These are phyloP conservation scores for Cygnus atratus DNA, from an alignment of 2,113 vertebrate genomes.

Conservation along the genomic window DNA sequence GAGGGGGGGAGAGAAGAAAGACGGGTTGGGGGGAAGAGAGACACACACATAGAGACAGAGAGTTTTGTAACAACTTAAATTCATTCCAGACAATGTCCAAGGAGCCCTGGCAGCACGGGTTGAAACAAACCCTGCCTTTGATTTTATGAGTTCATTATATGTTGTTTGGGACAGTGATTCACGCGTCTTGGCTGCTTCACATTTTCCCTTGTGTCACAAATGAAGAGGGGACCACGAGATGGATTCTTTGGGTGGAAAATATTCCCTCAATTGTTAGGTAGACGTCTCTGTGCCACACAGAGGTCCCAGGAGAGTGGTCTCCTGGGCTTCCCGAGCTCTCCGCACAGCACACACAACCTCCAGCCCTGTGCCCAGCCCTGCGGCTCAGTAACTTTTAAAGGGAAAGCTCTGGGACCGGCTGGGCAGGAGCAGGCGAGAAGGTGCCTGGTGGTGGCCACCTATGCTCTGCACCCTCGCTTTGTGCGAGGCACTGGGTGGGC, in stretches of 20 bases:
- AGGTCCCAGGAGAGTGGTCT: neutral
- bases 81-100: slow-evolving; percentile 72
- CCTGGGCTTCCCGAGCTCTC: neutral
- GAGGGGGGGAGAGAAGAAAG: neutral
- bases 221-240: slow-evolving; percentile 60
- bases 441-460: rapidly evolving
- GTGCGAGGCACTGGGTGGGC: neutral
- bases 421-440: neutral
- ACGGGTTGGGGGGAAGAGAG: neutral
- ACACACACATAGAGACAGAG: neutral
- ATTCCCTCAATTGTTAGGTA: slow-evolving; percentile 67
- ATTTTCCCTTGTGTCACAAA: slow-evolving; percentile 71
- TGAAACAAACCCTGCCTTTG: slow-evolving; percentile 70
- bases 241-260: slow-evolving; percentile 60
- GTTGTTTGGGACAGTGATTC: slow-evolving; percentile 71
- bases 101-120: slow-evolving; percentile 62
- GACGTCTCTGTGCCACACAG: slow-evolving; percentile 1
- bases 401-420: neutral
- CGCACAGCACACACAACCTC: neutral
- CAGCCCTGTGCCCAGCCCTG: neutral
- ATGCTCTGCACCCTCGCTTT: neutral
- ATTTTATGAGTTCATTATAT: slow-evolving; percentile 73
- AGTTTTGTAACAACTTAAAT: slow-evolving; percentile 71
- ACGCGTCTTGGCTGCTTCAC: slow-evolving; percentile 61
- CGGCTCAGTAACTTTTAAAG: neutral